Evolutionary conservation across 2,113 vertebrate species (phyloP), one percentile per base, ranked within the genome.

Genomic region (Chlorodrepanis virens): DNA sequence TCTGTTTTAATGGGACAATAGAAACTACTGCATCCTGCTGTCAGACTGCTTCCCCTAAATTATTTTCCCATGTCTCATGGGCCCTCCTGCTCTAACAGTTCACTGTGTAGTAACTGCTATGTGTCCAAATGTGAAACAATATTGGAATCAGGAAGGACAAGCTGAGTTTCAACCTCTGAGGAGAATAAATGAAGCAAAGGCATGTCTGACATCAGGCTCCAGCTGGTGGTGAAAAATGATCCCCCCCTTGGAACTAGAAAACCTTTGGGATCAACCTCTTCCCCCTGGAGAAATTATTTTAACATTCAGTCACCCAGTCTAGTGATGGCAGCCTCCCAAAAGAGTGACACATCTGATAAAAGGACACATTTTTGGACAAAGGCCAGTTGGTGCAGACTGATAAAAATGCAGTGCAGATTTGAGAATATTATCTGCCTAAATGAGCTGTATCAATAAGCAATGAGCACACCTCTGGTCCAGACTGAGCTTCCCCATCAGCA

Each of bases 191-290:
- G 90, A 61, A 88, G 50, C 49, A 88, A 57, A 75, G 70, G 63
- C 71, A 56, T 83, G 67, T 91, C 85, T 88, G 75, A 96, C 94
- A 95, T 52, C 50, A 96, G 91, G 79, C 90, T 95, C 75, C 90
- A 92, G 83, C 82, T 96, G 79, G 85, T 86, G 76, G 60, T 93
- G 94, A 96, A 89, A 96, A 94, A 94, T 50, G 0, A 95, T 86
- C 75, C 87, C 42, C 33, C 45, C 23, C 10, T 68, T 93, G 82
- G 79, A 96, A 88, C 33, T 13, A 63, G 71, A 77, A 96, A 92
- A 93, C 75, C 71, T 90, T 89, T 92, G 90, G 87, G 87, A 94
- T 90, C 71, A 88, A 31, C 24, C 42, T 77, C 59, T 87, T 91
- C 10, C 27, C 95, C 50, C 63, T 67, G 35, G 91, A 96, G 91